Base-by-base conservation (phyloP, 2,113 vertebrate species). In the Ameiurus melas region DNA sequence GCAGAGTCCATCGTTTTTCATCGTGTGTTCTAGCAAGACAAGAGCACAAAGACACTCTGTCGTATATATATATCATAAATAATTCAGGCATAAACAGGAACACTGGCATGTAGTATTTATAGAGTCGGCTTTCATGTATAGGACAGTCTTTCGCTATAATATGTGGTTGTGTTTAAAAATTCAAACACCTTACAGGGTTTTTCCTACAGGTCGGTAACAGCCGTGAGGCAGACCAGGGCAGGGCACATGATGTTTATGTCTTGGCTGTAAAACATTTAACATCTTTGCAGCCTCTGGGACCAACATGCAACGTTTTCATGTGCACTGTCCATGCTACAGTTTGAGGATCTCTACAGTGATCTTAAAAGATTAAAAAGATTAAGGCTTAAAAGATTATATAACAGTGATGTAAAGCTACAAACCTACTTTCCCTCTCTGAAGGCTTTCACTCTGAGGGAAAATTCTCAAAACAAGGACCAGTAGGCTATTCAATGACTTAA, bases 221-320 rank as follows among this genome's bases (percentile, higher is more conserved):
- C 36, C 68, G 4, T 68, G 43, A 68, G 57, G 53, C 43, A 68
- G 30, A 57, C 36, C 43, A 80, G 60, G 68, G 60, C 36, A 75
- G 9, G 27, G 47, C 4, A 20, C 82, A 30, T 19, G 36, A 39
- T 80, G 55, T 78, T 62, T 62, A 53, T 77, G 78, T 81, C 84
- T 81, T 87, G 14, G 75, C 64, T 82, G 68, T 85, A 39, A 85
- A 87, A 83, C 70, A 33, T 85, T 85, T 82, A 88, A 87, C 75
- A 88, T 85, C 83, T 19, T 73, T 53, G 47, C 43, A 85, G 17
- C 60, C 64, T 71, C 36, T 85, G 82, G 36, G 82, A 87, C 27
- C n/a, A 79, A 30, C 71, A 75, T 85, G 66, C 20, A 75, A 60
- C 27, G 5, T 39, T 62, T 83, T 84, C 47, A n/a, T 9, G 27